A percentile compares a stretch with the other conserved stretches of the same genome.
phyloP scores from a whole-genome alignment of 2,888 invertebrate species.

The Chymomyza amoena region DNA sequence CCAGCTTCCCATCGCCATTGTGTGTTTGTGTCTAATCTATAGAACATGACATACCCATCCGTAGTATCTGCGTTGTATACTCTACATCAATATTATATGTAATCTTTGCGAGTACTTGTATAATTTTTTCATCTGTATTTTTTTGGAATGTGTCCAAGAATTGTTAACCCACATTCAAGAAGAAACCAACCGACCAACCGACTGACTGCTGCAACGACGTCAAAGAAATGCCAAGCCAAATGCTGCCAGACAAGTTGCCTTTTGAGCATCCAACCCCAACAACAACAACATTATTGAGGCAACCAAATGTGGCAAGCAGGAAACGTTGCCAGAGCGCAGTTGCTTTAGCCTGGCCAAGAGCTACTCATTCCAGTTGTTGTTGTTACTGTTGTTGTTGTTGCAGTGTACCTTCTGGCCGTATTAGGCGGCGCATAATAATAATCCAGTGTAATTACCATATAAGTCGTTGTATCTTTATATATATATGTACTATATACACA shows the following conservation, averaged over 20 bases:
- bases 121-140: not conserved
- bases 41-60: not conserved
- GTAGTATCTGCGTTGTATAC: not conserved
- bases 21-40: not conserved
- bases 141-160: not conserved
- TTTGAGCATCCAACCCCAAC: not conserved
- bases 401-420: constrained; percentile 27
- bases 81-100: not conserved
- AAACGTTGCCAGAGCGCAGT: not conserved
- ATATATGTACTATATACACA: constrained; percentile 10
- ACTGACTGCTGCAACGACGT: not conserved
- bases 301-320: not conserved
- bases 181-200: no score
- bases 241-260: not conserved
- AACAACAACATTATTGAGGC: not conserved
- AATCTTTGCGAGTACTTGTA: not conserved
- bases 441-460: constrained; percentile 63
- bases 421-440: constrained; percentile 47
- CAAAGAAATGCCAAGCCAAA: not conserved
- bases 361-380: not conserved
- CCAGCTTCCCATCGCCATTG: not conserved
- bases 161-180: not conserved
- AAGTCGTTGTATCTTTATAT: constrained; percentile 38
- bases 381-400: not conserved
- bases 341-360: not conserved